These are phyloP conservation scores for Diplogasteroides magnus DNA, from an alignment of 1,140 invertebrate genomes.

Conservation along the genomic window DNA sequence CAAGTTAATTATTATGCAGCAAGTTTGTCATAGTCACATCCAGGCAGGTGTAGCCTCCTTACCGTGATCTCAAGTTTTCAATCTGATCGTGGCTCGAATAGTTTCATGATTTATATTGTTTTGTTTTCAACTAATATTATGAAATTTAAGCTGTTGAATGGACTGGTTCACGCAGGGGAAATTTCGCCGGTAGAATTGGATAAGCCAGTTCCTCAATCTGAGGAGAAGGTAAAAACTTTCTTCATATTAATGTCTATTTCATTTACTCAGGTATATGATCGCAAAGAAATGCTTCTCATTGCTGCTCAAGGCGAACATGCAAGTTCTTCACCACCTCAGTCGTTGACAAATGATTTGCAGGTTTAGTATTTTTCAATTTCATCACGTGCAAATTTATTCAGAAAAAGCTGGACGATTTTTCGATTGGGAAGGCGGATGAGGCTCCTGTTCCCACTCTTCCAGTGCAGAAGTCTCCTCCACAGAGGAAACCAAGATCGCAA, in stretches of 20 bases:
- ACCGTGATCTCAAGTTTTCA: constrained; percentile 9
- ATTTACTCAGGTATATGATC: no score
- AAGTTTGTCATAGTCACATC: no score
- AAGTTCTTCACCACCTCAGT: no score
- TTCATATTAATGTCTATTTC: no score
- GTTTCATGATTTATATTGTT: background rate
- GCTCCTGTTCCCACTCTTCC: no score
- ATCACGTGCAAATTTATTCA: no score
- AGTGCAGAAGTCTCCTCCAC: background rate
- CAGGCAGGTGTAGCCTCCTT: background rate
- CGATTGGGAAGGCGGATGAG: no score
- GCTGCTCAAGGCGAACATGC: constrained; percentile 6
- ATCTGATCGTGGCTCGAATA: constrained; percentile 4
- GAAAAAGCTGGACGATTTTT: background rate
- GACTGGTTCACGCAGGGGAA: background rate
- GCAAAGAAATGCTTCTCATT: constrained; percentile 12
- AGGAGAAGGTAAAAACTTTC: no score
- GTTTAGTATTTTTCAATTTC: background rate
- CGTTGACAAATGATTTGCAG: background rate
- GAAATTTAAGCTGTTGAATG: background rate
- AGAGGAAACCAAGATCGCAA: background rate
- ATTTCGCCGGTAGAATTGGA: background rate
- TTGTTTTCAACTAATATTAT: no score
- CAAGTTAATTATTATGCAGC: no score
- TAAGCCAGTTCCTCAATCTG: background rate